Evolutionary conservation across 2,888 invertebrate genomes (phyloP).

Genomic region (Agrotis ipsilon): DNA sequence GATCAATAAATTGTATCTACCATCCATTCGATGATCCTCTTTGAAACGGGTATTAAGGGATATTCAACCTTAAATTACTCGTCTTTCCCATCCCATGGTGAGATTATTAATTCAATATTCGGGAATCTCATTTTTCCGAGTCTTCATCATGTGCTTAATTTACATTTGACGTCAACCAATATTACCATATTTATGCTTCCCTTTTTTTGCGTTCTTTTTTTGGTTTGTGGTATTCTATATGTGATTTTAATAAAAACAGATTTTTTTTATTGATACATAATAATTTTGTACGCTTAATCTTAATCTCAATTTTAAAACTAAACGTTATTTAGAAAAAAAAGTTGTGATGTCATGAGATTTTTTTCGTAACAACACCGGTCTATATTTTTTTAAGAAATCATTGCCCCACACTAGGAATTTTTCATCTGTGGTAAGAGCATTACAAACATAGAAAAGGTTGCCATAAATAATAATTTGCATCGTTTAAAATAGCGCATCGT

Average conservation of each 20-base stretch:
- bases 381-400: background rate
- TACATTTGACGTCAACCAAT: conserved; percentile 36
- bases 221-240: background rate
- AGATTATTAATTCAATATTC: conserved; percentile 57
- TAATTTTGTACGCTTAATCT: too few relatives aligned
- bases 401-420: background rate
- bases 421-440: too few relatives aligned
- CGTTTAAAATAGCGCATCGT: conserved; percentile 32
- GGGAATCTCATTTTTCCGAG: conserved; percentile 33
- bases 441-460: too few relatives aligned
- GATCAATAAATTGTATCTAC: conserved; percentile 35
- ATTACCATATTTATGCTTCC: conserved; percentile 17
- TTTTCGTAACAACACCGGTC: too few relatives aligned
- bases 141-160: conserved; percentile 40
- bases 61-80: conserved; percentile 43
- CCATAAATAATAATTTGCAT: conserved; percentile 35
- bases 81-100: conserved; percentile 29
- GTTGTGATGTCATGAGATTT: too few relatives aligned
- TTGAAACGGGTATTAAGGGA: conserved; percentile 49
- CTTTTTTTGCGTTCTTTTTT: background rate
- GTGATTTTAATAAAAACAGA: background rate
- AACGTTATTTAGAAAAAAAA: background rate
- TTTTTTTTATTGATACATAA: too few relatives aligned
- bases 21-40: conserved; percentile 48
- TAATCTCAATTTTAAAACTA: too few relatives aligned